phyloP scores from a whole-genome alignment of 2,888 invertebrate species.

The Volucella inanis region DNA sequence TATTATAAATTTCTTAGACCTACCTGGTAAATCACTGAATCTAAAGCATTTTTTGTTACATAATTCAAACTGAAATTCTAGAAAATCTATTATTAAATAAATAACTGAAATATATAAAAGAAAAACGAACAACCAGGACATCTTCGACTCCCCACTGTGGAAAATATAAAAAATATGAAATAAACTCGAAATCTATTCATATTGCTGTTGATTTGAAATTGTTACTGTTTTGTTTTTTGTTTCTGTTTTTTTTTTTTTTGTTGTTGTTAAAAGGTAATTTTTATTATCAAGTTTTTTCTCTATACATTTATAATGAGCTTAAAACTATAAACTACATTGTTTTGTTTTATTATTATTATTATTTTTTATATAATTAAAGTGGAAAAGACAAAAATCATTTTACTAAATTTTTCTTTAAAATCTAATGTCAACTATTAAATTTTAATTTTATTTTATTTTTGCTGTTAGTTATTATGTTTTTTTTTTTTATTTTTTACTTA shows the following conservation, averaged over 20 bases:
- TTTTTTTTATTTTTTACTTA: slow-evolving; percentile 54
- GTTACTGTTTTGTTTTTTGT: slow-evolving; percentile 15
- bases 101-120: not conserved
- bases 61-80: not conserved
- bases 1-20: not conserved
- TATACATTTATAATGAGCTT: slow-evolving; percentile 73
- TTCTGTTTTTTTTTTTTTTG: slow-evolving; percentile 30
- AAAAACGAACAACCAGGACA: not conserved
- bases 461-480: slow-evolving; percentile 17
- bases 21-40: slow-evolving; percentile 33
- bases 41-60: not conserved
- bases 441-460: slow-evolving; percentile 28
- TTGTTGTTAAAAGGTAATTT: slow-evolving; percentile 37
- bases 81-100: not conserved
- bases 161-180: slow-evolving; percentile 10
- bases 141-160: not conserved
- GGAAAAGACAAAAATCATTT: slow-evolving; percentile 75
- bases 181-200: slow-evolving; percentile 38
- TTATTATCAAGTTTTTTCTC: slow-evolving; percentile 54
- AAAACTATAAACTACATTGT: slow-evolving; percentile 63
- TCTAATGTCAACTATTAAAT: slow-evolving; percentile 72
- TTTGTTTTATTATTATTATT: too few relatives aligned
- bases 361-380: slow-evolving; percentile 59
- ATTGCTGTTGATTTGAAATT: slow-evolving; percentile 7
- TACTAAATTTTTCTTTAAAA: slow-evolving; percentile 66